phyloP scores from a whole-genome alignment of 2,797 vertebrate species.

The Carduelis carduelis region DNA sequence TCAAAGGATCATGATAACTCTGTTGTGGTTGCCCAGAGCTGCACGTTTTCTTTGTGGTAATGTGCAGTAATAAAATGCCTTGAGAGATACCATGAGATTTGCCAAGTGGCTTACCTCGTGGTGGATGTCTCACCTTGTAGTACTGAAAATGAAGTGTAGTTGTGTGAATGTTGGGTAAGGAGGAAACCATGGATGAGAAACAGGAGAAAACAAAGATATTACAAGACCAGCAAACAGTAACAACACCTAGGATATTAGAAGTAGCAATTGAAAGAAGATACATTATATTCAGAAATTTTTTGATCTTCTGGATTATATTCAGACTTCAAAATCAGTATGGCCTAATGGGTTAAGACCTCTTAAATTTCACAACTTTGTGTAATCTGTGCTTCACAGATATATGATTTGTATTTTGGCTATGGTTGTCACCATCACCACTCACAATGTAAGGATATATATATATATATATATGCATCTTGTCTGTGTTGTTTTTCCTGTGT shows the following conservation, averaged over 20 bases:
- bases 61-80: background rate
- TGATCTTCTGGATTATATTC: background rate
- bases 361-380: background rate
- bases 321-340: background rate
- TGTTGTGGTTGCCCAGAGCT: conserved; percentile 8
- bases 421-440: background rate
- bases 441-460: background rate
- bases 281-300: background rate
- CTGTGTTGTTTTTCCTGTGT: background rate
- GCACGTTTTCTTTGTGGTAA: background rate
- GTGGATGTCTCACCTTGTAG: background rate
- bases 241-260: background rate
- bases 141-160: background rate
- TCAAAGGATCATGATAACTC: background rate
- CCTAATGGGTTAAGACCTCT: background rate
- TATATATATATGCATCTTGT: background rate
- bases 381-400: background rate
- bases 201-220: background rate
- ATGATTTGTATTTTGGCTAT: background rate
- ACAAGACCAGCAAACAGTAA: background rate
- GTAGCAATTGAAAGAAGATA: background rate
- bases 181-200: background rate
- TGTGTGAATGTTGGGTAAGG: background rate
- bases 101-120: background rate
- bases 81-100: background rate